Conservation (phyloP, 2,113 vertebrate genomes). For the Dicaeum eximium region DNA sequence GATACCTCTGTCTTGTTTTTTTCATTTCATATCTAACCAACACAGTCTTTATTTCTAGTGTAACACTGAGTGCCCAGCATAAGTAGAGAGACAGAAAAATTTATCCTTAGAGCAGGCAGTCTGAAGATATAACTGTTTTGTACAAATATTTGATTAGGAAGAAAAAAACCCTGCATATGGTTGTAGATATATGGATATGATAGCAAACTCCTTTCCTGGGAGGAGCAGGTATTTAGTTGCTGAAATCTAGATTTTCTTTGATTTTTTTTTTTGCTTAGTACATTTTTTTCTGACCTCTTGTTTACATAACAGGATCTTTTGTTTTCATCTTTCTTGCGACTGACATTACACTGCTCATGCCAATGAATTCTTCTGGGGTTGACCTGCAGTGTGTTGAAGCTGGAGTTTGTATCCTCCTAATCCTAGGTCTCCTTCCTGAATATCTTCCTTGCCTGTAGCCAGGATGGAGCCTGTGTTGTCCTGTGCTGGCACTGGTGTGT, state of each 20-base stretch:
- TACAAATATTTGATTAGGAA: background rate
- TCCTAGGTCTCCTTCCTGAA: conserved; percentile 75
- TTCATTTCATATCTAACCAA: background rate
- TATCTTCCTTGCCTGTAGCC: conserved; percentile 60
- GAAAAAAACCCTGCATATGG: background rate
- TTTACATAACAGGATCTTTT: background rate
- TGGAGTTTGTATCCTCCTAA: conserved; percentile 69
- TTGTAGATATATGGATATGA: background rate
- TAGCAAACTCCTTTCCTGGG: background rate
- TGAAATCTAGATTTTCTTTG: conserved; percentile 24
- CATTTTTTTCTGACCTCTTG: background rate
- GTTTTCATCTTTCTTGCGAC: background rate
- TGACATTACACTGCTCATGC: background rate
- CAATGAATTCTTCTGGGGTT: conserved; percentile 1
- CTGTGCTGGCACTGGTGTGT: background rate
- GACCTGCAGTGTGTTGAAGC: conserved; percentile 17
- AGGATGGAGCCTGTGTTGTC: background rate
- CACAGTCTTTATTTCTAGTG: background rate
- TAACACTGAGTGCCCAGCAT: background rate
- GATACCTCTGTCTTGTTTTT: background rate
- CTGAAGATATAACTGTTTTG: background rate
- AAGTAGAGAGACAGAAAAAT: background rate
- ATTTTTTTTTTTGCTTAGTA: background rate
- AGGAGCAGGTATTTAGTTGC: background rate
- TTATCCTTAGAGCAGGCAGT: background rate